phyloP scores from a whole-genome alignment of 2,888 invertebrate genomes.

The Sericinus montela region DNA sequence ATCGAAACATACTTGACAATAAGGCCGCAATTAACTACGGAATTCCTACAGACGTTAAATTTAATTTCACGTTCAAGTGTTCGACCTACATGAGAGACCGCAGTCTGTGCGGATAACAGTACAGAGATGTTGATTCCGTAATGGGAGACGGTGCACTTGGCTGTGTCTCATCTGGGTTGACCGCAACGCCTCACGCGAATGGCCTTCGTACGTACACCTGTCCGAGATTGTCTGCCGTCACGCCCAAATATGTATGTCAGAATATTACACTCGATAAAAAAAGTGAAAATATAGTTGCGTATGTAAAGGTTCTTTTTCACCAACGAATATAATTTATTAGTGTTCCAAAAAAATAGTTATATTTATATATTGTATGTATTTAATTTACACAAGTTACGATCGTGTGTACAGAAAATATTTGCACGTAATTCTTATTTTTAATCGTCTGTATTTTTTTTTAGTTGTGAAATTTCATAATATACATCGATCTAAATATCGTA shows the following conservation, averaged over 20 bases:
- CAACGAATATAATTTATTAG: no score
- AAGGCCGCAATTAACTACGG: conserved; percentile 45
- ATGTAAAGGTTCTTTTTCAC: neutral
- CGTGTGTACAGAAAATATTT: no score
- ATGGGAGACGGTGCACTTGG: conserved; percentile 36
- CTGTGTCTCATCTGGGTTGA: conserved; percentile 54
- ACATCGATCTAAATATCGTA: no score
- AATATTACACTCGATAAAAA: neutral
- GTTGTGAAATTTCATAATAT: no score
- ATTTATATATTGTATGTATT: no score
- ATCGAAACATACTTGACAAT: conserved; percentile 13
- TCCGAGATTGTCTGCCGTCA: conserved; percentile 18
- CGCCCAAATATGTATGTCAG: conserved; percentile 1
- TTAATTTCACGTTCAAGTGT: conserved; percentile 60
- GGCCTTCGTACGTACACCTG: conserved; percentile 30
- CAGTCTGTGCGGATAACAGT: conserved; percentile 66
- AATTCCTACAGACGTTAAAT: conserved; percentile 57
- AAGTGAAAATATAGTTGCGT: neutral
- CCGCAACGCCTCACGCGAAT: conserved; percentile 47
- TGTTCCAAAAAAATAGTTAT: no score
- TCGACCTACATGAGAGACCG: conserved; percentile 62
- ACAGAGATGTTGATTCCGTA: conserved; percentile 40
- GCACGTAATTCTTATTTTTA: no score
- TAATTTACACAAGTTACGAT: no score
- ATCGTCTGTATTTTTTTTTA: no score